Conservation (phyloP, 2,797 vertebrate species). For the Tragelaphus oryx region DNA sequence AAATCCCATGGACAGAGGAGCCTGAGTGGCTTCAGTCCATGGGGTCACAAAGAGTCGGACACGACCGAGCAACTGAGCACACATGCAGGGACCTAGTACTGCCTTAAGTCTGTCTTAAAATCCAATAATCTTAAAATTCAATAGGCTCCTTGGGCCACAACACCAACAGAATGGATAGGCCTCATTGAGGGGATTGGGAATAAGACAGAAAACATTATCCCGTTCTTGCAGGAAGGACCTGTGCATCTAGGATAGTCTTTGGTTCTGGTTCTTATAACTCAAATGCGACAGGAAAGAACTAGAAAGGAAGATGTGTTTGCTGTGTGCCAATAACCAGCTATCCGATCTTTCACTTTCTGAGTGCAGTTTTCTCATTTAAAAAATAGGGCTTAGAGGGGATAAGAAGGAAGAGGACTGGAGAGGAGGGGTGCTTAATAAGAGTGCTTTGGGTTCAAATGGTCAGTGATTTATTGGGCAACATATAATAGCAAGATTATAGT, state of each 20-base stretch:
- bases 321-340: neutral
- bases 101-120: neutral
- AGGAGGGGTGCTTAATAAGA: neutral
- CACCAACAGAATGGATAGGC: neutral
- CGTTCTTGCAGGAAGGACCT: neutral
- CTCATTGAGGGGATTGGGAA: neutral
- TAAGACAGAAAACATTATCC: neutral
- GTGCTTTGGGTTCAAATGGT: neutral
- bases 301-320: neutral
- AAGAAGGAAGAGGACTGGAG: neutral
- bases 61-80: neutral
- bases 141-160: neutral
- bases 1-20: neutral
- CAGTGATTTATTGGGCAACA: slow-evolving; percentile 22
- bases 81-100: neutral
- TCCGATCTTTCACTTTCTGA: neutral
- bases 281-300: neutral
- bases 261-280: neutral
- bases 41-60: neutral
- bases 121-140: neutral
- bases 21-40: neutral
- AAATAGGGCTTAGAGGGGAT: neutral
- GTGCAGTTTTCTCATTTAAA: slow-evolving; percentile 47
- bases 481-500: neutral
- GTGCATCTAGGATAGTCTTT: neutral